Evolutionary conservation across 1,140 invertebrate genomes (phyloP).

Genomic region (Ceratina japonica): DNA sequence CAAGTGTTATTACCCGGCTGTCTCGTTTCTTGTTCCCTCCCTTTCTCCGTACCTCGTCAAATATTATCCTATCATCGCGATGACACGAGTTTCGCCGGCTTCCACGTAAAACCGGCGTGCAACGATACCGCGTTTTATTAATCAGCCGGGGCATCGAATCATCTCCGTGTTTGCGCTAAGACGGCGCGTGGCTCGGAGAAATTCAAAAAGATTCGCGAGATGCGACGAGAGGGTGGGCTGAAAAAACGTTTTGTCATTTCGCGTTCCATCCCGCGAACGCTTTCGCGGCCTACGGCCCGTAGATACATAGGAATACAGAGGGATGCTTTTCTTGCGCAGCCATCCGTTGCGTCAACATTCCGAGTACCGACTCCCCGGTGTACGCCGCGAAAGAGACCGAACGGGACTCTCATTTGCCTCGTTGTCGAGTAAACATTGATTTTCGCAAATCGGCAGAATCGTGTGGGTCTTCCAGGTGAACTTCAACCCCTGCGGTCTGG

Average conservation of each 20-base stretch:
- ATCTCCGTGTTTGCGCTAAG: no score
- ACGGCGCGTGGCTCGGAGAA: neutral
- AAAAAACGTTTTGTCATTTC: neutral
- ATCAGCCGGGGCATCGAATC: no score
- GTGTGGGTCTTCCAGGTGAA: slow-evolving; percentile 21
- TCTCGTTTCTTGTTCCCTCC: no score
- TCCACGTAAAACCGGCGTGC: no score
- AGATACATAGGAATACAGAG: slow-evolving; percentile 1
- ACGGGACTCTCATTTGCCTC: slow-evolving; percentile 33
- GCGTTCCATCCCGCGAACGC: neutral
- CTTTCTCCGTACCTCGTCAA: no score
- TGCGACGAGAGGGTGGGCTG: rapidly evolving
- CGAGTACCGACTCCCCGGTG: slow-evolving; percentile 45
- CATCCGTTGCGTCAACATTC: slow-evolving; percentile 59
- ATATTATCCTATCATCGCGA: no score
- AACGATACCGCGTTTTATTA: no score
- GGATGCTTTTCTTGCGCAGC: slow-evolving; percentile 61
- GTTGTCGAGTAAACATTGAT: slow-evolving; percentile 39
- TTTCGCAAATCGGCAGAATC: slow-evolving; percentile 38
- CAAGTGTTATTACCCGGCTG: no score
- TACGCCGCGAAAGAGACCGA: slow-evolving; percentile 31
- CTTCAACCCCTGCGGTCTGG: slow-evolving; percentile 28
- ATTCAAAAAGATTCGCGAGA: neutral
- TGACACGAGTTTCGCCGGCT: no score
- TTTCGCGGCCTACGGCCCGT: neutral